A percentile compares a stretch with the other conserved stretches of the same genome.
These are phyloP conservation scores for Heteractis magnifica DNA, from an alignment of 92 coral and sea anemone genomes.

Conservation along the genomic window DNA sequence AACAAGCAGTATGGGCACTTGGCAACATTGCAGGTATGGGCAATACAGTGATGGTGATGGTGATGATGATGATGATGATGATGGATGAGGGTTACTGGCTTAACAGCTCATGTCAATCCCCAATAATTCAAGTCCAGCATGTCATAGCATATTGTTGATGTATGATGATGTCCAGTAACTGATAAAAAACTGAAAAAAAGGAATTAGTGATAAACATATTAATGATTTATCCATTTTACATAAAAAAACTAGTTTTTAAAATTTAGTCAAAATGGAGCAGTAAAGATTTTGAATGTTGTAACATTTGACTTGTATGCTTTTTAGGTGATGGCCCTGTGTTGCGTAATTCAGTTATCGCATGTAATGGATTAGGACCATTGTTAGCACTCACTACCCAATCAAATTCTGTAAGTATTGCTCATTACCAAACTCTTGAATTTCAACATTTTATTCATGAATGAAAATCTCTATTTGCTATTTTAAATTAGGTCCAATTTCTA, in stretches of 20 bases:
- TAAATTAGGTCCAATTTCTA: constrained; percentile 67
- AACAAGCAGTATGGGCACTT: constrained; percentile 98
- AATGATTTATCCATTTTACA: background rate
- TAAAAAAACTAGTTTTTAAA: too few species aligned
- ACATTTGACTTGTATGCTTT: background rate
- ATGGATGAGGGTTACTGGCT: too few species aligned
- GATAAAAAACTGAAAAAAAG: background rate
- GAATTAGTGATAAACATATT: too few species aligned
- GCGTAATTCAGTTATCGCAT: constrained; percentile 77
- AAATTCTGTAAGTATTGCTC: constrained; percentile 25
- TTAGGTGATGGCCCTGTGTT: constrained; percentile 91
- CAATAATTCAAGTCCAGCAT: too few species aligned
- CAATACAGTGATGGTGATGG: too few species aligned
- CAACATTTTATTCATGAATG: background rate
- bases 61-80: too few species aligned
- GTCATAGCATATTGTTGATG: too few species aligned
- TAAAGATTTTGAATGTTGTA: too few species aligned
- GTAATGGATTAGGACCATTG: constrained; percentile 72
- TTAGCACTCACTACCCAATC: constrained; percentile 52
- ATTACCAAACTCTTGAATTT: background rate
- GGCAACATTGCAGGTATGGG: constrained; percentile 93
- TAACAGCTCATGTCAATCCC: too few species aligned
- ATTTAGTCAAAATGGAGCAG: too few species aligned
- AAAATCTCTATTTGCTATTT: background rate
- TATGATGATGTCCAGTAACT: too few species aligned